phyloP scores from a whole-genome alignment of 2,888 invertebrate genomes.

The Polymixis flavicincta region DNA sequence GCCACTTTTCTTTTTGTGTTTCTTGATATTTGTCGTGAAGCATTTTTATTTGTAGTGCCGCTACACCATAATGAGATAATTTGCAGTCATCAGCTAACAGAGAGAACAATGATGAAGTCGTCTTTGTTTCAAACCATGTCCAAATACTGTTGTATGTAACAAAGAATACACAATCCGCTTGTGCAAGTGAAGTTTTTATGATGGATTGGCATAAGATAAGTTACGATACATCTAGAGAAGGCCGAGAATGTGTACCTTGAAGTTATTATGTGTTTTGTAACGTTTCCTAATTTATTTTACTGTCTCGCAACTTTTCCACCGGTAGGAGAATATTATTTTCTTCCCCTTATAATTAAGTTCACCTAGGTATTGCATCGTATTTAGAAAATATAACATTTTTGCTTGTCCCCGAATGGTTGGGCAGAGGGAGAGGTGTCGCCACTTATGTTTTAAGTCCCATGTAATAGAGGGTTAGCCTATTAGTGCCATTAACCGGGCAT shows the following conservation, averaged over 20 bases:
- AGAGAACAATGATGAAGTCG: not conserved
- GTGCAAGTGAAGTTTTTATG: not conserved
- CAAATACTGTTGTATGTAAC: not conserved
- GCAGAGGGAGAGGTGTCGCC: no score
- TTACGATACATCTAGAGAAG: not conserved
- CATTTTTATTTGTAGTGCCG: no score
- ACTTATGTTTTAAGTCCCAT: no score
- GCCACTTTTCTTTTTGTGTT: no score
- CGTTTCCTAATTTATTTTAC: not conserved
- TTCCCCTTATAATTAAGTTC: not conserved
- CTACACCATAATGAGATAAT: not conserved
- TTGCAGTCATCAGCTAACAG: not conserved
- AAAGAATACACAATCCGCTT: not conserved
- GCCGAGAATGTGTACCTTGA: not conserved
- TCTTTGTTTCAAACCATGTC: constrained; percentile 1
- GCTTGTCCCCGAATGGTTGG: no score
- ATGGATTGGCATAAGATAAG: not conserved
- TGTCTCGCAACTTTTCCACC: not conserved
- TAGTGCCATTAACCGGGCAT: no score
- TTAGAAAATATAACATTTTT: no score
- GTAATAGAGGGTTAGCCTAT: no score
- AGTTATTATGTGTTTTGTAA: not conserved
- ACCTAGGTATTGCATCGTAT: not conserved
- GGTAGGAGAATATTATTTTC: not conserved
- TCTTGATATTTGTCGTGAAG: no score